Evolutionary conservation across 1,140 invertebrate genomes (phyloP), one percentile per base, ranked within the genome.

Genomic region (Octopus bimaculoides): DNA sequence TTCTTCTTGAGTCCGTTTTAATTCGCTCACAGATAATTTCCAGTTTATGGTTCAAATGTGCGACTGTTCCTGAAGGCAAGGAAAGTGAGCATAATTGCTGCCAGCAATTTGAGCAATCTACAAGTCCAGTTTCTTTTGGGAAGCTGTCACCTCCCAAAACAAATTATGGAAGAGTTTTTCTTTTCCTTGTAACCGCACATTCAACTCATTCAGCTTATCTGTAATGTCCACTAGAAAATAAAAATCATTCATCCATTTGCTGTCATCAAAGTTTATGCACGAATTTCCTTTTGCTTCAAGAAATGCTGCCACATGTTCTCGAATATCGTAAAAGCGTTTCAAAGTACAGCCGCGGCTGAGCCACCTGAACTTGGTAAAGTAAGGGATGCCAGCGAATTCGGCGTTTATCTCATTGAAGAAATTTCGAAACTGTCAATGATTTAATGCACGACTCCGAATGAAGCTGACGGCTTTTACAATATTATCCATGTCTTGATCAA

Each of bases 401-500:
- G 61, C 9, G 9, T 9, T n/a, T n/a, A 66, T 66, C 9, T 66
- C 61, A 66, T n/a, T 66, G n/a, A 66, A 66, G n/a, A 66, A 66
- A 66, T 66, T n/a, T 66, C n/a, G 9, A 66, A 66, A 66, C n/a
- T 66, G 61, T 9, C 61, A 66, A 66, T 66, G 61, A 66, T 66
- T 66, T n/a, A 9, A 66, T 66, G 9, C 61, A 9, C n/a, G 9
- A 10, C n/a, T 66, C n/a, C 61, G 9, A 66, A 66, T 66, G 61
- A 10, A 66, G 61, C n/a, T 66, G n/a, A 66, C n/a, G 61, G 61
- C 9, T 66, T 66, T 66, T 66, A n/a, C 61, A 66, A 66, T 66
- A 9, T 10, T n/a, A 66, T 9, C n/a, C 9, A 66, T n/a, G n/a
- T 10, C 61, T 10, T n/a, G 9, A n/a, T 9, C n/a, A 9, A 66